Evolutionary conservation across 2,888 invertebrate species (phyloP), one percentile per base, ranked within the genome.

Genomic region (Cheilosia impressa): DNA sequence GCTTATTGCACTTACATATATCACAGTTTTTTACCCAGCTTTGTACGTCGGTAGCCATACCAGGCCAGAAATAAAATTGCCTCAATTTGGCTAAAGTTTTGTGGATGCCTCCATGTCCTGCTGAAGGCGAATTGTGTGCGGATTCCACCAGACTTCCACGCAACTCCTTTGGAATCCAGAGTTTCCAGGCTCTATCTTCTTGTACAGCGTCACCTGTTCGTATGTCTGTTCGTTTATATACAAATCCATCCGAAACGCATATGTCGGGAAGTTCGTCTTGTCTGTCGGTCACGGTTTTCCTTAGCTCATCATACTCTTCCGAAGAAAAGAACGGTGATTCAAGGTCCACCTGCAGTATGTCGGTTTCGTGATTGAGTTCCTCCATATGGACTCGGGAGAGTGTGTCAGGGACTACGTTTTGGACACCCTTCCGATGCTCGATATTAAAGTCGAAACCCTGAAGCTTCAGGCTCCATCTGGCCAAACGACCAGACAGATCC

Each of bases 171-270:
- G 22, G 52, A 24, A 27, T 47, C 47, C 47, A 47, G 5, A 47
- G 7, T 2, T 47, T 47, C 19, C 47, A 47, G n/a, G n/a, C 19
- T 9, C 19, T n/a, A 19, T 47, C 19, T 19, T 47, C 19, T 19
- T 47, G 47, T 19, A 27, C 4, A 24, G 15, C 50, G 7, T 50
- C 22, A 22, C 50, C 22, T 19, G 50, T 50, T 19, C 50, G 50
- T 19, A 50, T 19, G 24, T 27, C 52, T 15, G 27, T 27, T 58
- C 41, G 38, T 38, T 34, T 19, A 19, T 58, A 58, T 6, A 58
- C 58, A 41, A 41, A 58, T 27, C 57, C 58, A 19, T 58, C 58
- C 7, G 34, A 57, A 34, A 38, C 38, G 17, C 57, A 34, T 4
- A 19, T 17, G n/a, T 57, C 57, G 4, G 57, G 58, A 4, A 58